Percentiles rank a stretch among this genome's conserved stretches.
Evolutionary conservation across 2,113 vertebrate species (phyloP).

Genomic region (Ceyx cyanopectus): DNA sequence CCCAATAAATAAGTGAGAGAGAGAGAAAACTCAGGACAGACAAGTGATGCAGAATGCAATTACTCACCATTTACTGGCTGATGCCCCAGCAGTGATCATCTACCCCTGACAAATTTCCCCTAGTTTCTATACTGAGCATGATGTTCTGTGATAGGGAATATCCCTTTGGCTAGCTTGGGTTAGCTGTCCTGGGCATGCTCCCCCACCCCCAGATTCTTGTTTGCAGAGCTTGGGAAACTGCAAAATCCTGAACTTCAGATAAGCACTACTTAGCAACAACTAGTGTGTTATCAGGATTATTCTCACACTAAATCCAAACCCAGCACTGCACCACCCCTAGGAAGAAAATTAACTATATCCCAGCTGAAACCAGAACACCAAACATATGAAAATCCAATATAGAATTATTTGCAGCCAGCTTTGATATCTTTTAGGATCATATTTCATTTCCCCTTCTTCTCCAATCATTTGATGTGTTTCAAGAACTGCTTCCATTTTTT

Average conservation of each 20-base stretch:
- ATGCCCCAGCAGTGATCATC: not conserved
- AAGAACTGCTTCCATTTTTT: not conserved
- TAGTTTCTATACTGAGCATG: not conserved
- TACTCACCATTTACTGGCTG: not conserved
- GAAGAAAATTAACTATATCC: not conserved
- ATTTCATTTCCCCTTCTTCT: not conserved
- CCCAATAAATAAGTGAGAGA: not conserved
- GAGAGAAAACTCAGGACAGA: not conserved
- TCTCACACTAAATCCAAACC: not conserved
- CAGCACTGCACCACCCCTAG: not conserved
- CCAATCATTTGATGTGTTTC: not conserved
- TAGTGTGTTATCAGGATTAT: not conserved
- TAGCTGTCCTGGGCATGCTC: not conserved
- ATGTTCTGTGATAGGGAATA: not conserved
- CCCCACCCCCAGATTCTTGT: not conserved
- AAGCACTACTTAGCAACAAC: not conserved
- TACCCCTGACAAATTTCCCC: not conserved
- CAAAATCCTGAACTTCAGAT: not conserved
- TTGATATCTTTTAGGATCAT: not conserved
- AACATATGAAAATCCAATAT: not conserved
- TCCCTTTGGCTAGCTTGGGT: not conserved
- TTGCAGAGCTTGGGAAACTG: not conserved
- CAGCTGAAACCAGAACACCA: not conserved
- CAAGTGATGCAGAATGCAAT: not conserved
- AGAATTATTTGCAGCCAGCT: not conserved